A percentile compares a stretch with the other conserved stretches of the same genome.
These are phyloP conservation scores for Bradynema listronoti DNA, from an alignment of 1,140 invertebrate genomes.

Conservation along the genomic window DNA sequence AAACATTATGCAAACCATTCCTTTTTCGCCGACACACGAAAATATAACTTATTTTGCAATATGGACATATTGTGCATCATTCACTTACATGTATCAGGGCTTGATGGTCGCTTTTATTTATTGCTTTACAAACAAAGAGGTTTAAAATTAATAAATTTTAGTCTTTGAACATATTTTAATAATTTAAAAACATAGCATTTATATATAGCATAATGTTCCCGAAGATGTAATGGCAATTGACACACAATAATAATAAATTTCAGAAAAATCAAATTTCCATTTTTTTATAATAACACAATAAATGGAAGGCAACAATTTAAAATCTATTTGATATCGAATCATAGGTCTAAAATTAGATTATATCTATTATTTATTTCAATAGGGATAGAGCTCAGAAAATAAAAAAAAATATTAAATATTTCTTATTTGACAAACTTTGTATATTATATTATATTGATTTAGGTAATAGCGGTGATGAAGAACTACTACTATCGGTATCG, in stretches of 20 bases:
- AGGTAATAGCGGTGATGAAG: constrained; percentile 46
- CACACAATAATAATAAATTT: no score
- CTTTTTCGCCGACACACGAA: constrained; percentile 56
- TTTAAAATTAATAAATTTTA: constrained; percentile 27
- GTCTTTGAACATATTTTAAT: constrained; percentile 14
- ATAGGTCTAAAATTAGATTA: no score
- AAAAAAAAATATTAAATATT: constrained; percentile 8
- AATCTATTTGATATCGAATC: no score
- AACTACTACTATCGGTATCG: constrained; percentile 46
- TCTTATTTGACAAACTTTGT: background rate
- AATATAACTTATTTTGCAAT: constrained; percentile 58
- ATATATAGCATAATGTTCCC: no score
- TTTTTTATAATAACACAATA: no score
- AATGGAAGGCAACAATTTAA: no score
- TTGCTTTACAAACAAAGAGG: constrained; percentile 57
- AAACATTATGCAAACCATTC: constrained; percentile 58
- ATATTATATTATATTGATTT: no score
- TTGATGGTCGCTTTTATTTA: constrained; percentile 57
- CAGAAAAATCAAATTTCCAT: no score
- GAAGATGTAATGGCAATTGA: no score
- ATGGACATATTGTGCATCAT: constrained; percentile 57
- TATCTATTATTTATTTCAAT: background rate
- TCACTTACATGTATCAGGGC: constrained; percentile 58
- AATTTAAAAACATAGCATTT: no score
- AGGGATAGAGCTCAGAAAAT: no score